These are phyloP conservation scores for Pinctada fucata DNA, from an alignment of 2,888 invertebrate species.

Conservation along the genomic window DNA sequence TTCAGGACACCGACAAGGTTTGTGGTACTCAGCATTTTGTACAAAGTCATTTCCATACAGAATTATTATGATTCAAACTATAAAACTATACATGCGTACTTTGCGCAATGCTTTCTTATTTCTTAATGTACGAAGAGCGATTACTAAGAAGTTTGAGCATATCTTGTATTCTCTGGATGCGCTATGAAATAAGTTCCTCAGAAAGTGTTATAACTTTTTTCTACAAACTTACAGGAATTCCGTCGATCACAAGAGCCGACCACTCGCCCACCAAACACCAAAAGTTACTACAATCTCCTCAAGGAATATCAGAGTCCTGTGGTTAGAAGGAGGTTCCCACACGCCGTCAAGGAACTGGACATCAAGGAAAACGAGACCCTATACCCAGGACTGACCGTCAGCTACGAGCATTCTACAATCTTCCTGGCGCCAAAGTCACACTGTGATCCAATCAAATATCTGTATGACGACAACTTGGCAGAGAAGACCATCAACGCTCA, in stretches of 20 bases:
- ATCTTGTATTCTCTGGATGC: too few species aligned
- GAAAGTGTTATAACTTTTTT: too few species aligned
- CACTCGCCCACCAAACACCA: slow-evolving; percentile 63
- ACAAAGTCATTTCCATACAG: too few species aligned
- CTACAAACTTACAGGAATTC: slow-evolving; percentile 65
- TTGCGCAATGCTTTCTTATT: too few species aligned
- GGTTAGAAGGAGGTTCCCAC: slow-evolving; percentile 61
- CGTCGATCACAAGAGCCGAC: slow-evolving; percentile 74
- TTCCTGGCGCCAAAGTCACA: slow-evolving; percentile 77
- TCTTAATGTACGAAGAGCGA: too few species aligned
- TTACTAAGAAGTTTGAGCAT: too few species aligned
- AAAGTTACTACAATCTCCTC: slow-evolving; percentile 76
- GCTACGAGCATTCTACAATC: slow-evolving; percentile 76
- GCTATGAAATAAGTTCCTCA: too few species aligned
- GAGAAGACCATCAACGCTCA: slow-evolving; percentile 77
- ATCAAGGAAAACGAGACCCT: slow-evolving; percentile 65
- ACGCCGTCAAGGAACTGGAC: slow-evolving; percentile 71
- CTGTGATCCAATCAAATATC: slow-evolving; percentile 77
- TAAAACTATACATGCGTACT: too few species aligned
- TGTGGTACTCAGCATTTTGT: slow-evolving; percentile 24
- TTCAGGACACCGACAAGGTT: slow-evolving; percentile 76
- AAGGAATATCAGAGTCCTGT: slow-evolving; percentile 75
- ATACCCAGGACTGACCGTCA: slow-evolving; percentile 74
- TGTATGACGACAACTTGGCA: slow-evolving; percentile 76
- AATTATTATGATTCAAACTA: too few species aligned